Evolutionary conservation across 64 coral and sea anemone genomes (phyloP), one percentile per base, ranked within the genome.

Genomic region (Catalaphyllia jardinei): DNA sequence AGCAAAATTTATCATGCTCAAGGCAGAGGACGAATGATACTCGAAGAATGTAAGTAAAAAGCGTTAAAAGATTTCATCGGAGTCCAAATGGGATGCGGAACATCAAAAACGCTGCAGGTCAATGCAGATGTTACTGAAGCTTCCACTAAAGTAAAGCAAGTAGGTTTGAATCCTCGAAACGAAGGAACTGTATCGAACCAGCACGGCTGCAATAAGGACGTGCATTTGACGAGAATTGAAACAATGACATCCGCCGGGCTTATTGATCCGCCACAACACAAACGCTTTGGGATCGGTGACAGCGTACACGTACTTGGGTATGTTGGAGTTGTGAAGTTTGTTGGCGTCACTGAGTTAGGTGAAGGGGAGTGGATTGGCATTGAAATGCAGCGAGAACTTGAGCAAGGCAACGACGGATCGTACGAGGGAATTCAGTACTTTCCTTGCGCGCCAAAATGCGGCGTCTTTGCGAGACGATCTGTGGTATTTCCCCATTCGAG

Each of bases 231-330:
- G 18, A 85, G 27, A 13, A 13, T 51, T 14, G 63, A 69, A 71
- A 39, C 71, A 31, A 13, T 9, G 17, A 65, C 60, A 33, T 16
- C 28, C 22, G 30, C 9, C 0, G 61, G 62, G 3, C 1, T 20
- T 17, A 20, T 31, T n/a, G 35, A 39, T 19, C 62, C 65, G 20
- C 24, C 65, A 22, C 14, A 4, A 29, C 29, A 10, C 13, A 89
- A 80, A 73, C 72, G n/a, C 6, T 93, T 97, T 24, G 82, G 63
- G 30, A 28, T 88, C 24, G 91, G 92, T 14, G 77, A 88, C 19
- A 57, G 88, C 38, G 95, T 97, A 61, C 95, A 97, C 75, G 92
- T 97, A 8, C 91, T 88, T 0, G 95, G 95, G n/a, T 97, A 97
- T 84, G 87, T 97, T 42, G 95, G 95, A 14, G 90, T 89, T 52